Conservation (phyloP, 2,113 vertebrate genomes). For the Oryzias woworae region DNA sequence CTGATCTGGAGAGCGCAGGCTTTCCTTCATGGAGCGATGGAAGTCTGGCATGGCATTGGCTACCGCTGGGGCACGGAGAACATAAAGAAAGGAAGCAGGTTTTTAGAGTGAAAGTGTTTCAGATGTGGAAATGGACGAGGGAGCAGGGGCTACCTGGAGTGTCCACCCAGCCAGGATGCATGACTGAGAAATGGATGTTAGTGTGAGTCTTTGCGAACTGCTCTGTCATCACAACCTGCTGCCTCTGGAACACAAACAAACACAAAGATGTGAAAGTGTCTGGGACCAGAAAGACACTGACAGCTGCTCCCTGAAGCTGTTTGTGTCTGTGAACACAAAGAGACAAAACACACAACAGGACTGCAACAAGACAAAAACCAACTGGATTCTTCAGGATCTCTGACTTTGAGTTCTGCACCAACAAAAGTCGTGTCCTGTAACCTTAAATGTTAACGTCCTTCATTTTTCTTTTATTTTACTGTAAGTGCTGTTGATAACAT, state of each 20-base stretch:
- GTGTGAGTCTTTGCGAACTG: constrained; percentile 76
- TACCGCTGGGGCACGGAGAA: constrained; percentile 60
- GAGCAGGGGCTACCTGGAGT: constrained; percentile 70
- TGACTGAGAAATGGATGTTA: constrained; percentile 79
- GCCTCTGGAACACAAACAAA: constrained; percentile 73
- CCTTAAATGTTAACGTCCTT: too few relatives aligned
- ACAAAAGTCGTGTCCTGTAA: too few relatives aligned
- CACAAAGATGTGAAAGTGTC: background rate
- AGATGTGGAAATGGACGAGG: background rate
- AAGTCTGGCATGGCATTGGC: constrained; percentile 81
- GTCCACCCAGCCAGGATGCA: constrained; percentile 83
- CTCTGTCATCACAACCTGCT: constrained; percentile 82
- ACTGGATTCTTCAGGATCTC: too few relatives aligned
- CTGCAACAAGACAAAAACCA: too few relatives aligned
- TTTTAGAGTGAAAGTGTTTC: background rate
- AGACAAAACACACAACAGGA: too few relatives aligned
- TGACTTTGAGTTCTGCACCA: too few relatives aligned
- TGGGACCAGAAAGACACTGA: too few relatives aligned
- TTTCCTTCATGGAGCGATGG: constrained; percentile 78
- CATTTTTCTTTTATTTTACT: too few relatives aligned
- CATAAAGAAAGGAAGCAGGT: background rate
- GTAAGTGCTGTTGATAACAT: too few relatives aligned
- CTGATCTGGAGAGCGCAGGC: constrained; percentile 77
- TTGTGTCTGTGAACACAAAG: too few relatives aligned
- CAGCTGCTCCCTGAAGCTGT: too few relatives aligned